These are phyloP conservation scores for Eubasilissa splendida DNA, from an alignment of 2,888 invertebrate genomes.

Conservation along the genomic window DNA sequence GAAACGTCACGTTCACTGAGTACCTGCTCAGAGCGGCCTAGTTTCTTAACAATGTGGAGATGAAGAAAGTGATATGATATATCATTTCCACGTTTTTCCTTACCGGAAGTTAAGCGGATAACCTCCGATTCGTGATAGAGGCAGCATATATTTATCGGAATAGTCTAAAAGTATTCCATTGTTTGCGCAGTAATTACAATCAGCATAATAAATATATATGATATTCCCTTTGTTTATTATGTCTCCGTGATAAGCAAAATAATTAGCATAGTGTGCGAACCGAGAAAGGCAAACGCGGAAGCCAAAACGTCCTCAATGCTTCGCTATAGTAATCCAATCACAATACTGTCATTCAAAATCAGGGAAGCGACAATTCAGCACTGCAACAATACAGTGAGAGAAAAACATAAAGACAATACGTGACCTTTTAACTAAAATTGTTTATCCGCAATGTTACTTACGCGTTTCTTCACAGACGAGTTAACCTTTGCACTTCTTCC, in stretches of 20 bases:
- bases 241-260: background rate
- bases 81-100: too few species aligned
- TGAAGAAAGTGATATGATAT: too few species aligned
- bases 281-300: constrained; percentile 8
- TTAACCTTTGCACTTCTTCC: background rate
- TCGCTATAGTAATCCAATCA: background rate
- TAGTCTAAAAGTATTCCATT: too few species aligned
- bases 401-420: constrained; percentile 4
- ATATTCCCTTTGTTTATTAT: background rate
- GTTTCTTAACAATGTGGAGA: too few species aligned
- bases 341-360: background rate
- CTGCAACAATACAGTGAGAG: background rate
- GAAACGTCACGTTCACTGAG: too few species aligned
- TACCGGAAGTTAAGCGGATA: too few species aligned
- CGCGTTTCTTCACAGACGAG: background rate
- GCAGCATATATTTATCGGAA: too few species aligned
- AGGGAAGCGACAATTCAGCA: constrained; percentile 2
- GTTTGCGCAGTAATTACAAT: too few species aligned
- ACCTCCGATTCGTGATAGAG: too few species aligned
- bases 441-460: too few species aligned
- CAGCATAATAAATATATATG: background rate
- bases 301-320: background rate
- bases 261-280: constrained; percentile 5
- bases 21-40: too few species aligned
- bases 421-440: constrained; percentile 11